phyloP scores from a whole-genome alignment of 2,797 vertebrate species.

The Tapirus indicus region DNA sequence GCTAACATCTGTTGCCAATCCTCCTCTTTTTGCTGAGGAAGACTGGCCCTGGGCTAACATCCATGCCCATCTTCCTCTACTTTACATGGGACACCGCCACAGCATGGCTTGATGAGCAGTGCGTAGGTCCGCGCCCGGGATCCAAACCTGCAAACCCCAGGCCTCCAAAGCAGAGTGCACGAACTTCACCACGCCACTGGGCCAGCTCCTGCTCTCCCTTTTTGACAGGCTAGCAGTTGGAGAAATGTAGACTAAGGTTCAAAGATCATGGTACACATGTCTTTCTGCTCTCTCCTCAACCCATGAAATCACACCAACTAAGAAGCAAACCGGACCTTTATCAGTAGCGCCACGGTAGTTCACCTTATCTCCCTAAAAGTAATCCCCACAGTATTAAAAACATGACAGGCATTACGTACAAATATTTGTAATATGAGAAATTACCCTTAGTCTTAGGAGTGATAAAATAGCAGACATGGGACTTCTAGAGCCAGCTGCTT shows the following conservation, averaged over 20 bases:
- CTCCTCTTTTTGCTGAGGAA: no score
- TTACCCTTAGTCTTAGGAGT: not conserved
- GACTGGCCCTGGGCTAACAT: no score
- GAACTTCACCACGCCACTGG: no score
- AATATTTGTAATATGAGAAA: constrained; percentile 16
- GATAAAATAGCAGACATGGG: not conserved
- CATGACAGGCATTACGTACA: not conserved
- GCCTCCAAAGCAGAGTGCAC: no score
- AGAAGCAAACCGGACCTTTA: not conserved
- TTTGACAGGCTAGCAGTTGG: not conserved
- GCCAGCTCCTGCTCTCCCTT: not conserved
- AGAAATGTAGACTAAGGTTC: not conserved
- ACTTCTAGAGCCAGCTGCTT: not conserved
- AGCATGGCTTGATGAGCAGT: no score
- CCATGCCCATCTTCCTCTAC: no score
- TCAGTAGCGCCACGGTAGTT: not conserved
- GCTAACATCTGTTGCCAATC: no score
- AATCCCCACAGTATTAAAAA: not conserved
- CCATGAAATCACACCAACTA: not conserved
- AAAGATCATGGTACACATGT: not conserved
- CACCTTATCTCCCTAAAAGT: not conserved
- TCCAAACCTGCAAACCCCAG: no score
- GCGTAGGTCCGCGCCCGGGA: no score
- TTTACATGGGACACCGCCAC: no score
- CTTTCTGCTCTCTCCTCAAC: not conserved